Evolutionary conservation across 1,140 invertebrate genomes (phyloP).

Genomic region (Temnothorax curvispinosus): DNA sequence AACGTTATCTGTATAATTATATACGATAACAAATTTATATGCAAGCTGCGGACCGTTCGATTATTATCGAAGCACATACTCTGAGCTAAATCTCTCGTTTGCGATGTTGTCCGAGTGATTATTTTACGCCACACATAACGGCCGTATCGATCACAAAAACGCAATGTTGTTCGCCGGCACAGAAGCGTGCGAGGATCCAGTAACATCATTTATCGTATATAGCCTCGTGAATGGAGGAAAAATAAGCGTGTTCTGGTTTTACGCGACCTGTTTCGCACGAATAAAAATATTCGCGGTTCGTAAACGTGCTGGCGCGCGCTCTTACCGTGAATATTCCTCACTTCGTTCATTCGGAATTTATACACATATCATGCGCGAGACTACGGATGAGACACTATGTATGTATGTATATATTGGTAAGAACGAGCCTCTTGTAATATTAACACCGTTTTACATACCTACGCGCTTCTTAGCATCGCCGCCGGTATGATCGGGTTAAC

Average conservation of each 20-base stretch:
- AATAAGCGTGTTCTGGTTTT: slow-evolving; percentile 63
- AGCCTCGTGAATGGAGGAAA: slow-evolving; percentile 66
- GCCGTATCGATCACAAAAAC: slow-evolving; percentile 33
- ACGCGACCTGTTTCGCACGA: slow-evolving; percentile 63
- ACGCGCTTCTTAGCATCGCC: slow-evolving; percentile 34
- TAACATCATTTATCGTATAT: slow-evolving; percentile 58
- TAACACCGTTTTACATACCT: slow-evolving; percentile 32
- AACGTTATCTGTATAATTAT: not conserved
- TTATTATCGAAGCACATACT: not conserved
- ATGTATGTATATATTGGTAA: not conserved
- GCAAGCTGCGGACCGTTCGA: not conserved
- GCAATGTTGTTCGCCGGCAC: not conserved
- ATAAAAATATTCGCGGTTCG: slow-evolving; percentile 64
- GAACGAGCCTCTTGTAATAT: slow-evolving; percentile 60
- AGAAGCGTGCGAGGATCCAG: not conserved
- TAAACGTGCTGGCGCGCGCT: not conserved
- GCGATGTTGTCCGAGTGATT: not conserved
- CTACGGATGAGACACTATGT: not conserved
- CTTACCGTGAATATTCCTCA: slow-evolving; percentile 24
- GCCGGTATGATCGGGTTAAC: slow-evolving; percentile 11
- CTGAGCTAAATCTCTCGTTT: not conserved
- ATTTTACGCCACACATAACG: slow-evolving; percentile 33
- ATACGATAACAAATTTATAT: not conserved
- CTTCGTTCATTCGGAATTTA: slow-evolving; percentile 53
- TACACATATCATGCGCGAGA: slow-evolving; percentile 40